Evolutionary conservation across 2,797 vertebrate genomes (phyloP), one percentile per base, ranked within the genome.

Genomic region (Urophycis tenuis): DNA sequence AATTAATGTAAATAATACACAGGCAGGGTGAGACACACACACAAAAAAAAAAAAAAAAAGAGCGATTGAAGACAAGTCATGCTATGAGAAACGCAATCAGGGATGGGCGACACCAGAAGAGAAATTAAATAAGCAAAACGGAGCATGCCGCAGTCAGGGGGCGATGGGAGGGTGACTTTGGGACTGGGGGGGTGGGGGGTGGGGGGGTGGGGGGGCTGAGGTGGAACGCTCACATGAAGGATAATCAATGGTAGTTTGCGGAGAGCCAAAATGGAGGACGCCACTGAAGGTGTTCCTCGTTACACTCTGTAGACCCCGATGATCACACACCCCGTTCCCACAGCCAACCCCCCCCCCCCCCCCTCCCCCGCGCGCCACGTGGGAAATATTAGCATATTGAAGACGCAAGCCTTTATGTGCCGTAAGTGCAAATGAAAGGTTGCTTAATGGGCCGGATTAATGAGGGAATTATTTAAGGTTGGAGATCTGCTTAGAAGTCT

Each of bases 11-110:
- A 76, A 79, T 19, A 30, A 80, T 81, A 81, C 77, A 82, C 87
- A 89, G 85, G 81, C 74, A 81, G 90, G 75, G 81, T 81, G 87
- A 84, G 74, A 60, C 8, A 60, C 53, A 10, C 53, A 25, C 10
- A 41, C 5, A 6, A 41, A 7, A 41, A 41, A 41, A 5, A 41
- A 8, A 12, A 41, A n/a, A 25, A 22, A 53, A 86, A 80, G 82
- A 67, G 73, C 14, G 75, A 70, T 82, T 30, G 76, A 72, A 53
- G 45, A 3, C 72, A 79, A 64, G 70, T 75, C 91, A 89, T 91
- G 90, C 91, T 81, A 12, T 82, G 78, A 82, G 64, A 83, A 76
- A 78, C 19, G 73, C 30, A 74, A 75, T 10, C 39, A 36, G 74
- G 75, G 30, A 77, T 76, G 3, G 0, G 53, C 35, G 39, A n/a